phyloP scores from a whole-genome alignment of 2,888 invertebrate genomes.

The Teinopalpus imperialis region DNA sequence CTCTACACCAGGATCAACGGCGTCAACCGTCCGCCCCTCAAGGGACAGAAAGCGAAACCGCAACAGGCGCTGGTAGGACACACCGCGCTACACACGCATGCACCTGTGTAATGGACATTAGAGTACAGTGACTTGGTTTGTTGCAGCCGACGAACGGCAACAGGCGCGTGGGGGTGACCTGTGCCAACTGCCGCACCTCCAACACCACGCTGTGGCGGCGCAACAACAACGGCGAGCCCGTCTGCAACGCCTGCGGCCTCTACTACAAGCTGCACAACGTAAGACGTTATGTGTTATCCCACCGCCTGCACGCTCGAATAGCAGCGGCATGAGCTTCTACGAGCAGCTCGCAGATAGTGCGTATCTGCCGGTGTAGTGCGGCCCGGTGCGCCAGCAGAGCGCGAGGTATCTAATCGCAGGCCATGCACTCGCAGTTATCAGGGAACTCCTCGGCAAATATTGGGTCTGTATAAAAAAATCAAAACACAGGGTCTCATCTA shows the following conservation, averaged over 20 bases:
- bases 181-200: conserved; percentile 96
- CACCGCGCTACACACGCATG: not conserved
- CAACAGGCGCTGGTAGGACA: conserved; percentile 75
- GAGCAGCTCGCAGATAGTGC: conserved; percentile 13
- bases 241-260: conserved; percentile 99
- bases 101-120: not conserved
- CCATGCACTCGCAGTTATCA: conserved; percentile 64
- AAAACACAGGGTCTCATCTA: conserved; percentile 81
- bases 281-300: conserved; percentile 52
- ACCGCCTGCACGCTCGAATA: too few relatives aligned
- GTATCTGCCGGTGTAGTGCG: conserved; percentile 14
- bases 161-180: conserved; percentile 89
- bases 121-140: not conserved
- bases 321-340: too few relatives aligned
- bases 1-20: conserved; percentile 90
- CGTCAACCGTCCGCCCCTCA: conserved; percentile 87
- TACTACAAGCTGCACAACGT: conserved; percentile 94
- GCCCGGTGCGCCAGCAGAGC: conserved; percentile 33
- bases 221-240: conserved; percentile 96
- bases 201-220: conserved; percentile 98
- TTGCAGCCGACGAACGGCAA: conserved; percentile 80
- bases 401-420: conserved; percentile 69
- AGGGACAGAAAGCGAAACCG: conserved; percentile 85
- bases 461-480: conserved; percentile 73
- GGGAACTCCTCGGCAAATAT: conserved; percentile 82